phyloP scores from a whole-genome alignment of 2,888 invertebrate species.

The Cataglyphis rosenhaueri region DNA sequence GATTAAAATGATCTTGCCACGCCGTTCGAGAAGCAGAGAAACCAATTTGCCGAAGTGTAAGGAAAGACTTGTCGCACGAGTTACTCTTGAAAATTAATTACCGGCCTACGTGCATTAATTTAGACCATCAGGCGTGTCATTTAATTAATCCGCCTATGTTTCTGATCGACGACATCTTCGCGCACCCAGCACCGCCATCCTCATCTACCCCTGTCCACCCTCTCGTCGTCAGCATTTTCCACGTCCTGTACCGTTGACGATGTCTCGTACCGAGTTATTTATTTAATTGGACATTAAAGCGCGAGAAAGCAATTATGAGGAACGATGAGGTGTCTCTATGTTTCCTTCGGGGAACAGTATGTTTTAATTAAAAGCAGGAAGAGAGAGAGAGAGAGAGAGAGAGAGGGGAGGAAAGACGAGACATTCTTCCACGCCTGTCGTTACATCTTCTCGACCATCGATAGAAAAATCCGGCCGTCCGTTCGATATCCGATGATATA shows the following conservation, averaged over 20 bases:
- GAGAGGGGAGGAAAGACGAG: neutral
- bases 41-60: conserved; percentile 21
- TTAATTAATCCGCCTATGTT: conserved; percentile 35
- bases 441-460: neutral
- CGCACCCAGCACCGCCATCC: neutral
- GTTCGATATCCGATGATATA: neutral
- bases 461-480: neutral
- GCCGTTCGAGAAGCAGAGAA: neutral
- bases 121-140: conserved; percentile 35
- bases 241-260: neutral
- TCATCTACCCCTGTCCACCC: conserved; percentile 21
- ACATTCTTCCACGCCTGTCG: neutral
- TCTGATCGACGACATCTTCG: conserved; percentile 23
- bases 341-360: conserved; percentile 29
- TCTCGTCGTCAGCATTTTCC: conserved; percentile 18
- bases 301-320: conserved; percentile 57
- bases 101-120: conserved; percentile 20
- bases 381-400: too few species aligned
- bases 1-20: neutral
- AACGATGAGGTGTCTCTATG: conserved; percentile 48
- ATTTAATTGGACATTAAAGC: conserved; percentile 60
- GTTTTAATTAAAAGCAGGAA: conserved; percentile 51
- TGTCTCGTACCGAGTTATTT: conserved; percentile 39
- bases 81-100: conserved; percentile 42
- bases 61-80: conserved; percentile 13